Evolutionary conservation across 2,797 vertebrate species (phyloP), one percentile per base, ranked within the genome.

Genomic region (Onychomys leucogaster): DNA sequence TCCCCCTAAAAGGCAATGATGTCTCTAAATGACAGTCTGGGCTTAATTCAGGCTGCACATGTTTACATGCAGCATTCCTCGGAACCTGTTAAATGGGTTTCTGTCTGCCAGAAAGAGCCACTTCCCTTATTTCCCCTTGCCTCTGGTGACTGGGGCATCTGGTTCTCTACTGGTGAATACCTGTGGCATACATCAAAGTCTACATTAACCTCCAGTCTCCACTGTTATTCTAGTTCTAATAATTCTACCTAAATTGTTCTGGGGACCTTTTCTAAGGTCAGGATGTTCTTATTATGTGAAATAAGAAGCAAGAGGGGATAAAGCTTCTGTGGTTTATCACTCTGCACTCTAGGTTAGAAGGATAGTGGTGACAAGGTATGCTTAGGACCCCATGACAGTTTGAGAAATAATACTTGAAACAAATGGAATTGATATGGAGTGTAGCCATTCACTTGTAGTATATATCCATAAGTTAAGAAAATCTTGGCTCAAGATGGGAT

Each of bases 401-500:
- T 67, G 73, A 81, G 34, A 77, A 92, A 84, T 57, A 29, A 17
- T 32, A 27, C 59, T 85, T 10, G 46, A 61, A 73, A 57, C 81
- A 34, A 84, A 81, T 16, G 27, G 49, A 46, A 90, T 0, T 9
- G 14, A 67, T 13, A 2, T 6, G 19, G 21, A 2, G 4, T 76
- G 43, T 29, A 41, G n/a, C 32, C 63, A 57, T 41, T 37, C 61
- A 43, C 29, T 69, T 11, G 57, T 27, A 67, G 1, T 32, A 14
- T 49, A 10, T 34, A 27, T 69, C 19, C 67, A 23, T 78, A 67
- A 69, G 57, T 96, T 82, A 88, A 82, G 84, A 77, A 90, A 92
- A 82, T 6, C 43, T 0, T 86, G 73, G 27, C 75, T 86, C 67
- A 71, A 65, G 73, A 65, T 5, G 84, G 41, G 41, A 49, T 52